Evolutionary conservation across 2,113 vertebrate species (phyloP).

Genomic region (Dipodomys merriami): DNA sequence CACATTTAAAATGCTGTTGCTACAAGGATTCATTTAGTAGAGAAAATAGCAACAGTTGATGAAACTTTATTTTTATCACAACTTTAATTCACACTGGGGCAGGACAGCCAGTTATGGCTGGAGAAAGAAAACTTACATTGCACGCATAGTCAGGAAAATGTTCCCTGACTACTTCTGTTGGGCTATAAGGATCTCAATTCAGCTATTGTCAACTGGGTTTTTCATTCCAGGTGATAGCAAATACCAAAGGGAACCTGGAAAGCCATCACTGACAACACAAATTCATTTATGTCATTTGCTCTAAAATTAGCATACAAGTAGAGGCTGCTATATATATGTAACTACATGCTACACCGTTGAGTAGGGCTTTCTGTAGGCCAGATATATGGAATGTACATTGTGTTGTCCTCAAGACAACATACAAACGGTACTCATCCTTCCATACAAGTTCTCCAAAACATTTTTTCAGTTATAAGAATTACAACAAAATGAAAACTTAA

Average conservation of each 20-base stretch:
- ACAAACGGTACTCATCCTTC: too few species aligned
- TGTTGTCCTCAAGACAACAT: background rate
- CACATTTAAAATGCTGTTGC: slow-evolving; percentile 49
- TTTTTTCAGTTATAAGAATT: background rate
- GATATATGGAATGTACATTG: too few species aligned
- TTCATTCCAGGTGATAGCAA: slow-evolving; percentile 3
- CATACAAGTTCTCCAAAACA: background rate
- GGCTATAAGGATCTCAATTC: background rate
- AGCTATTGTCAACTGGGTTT: background rate
- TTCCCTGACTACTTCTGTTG: background rate
- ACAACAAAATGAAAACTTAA: background rate
- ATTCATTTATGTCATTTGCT: background rate
- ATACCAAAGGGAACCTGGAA: slow-evolving; percentile 1
- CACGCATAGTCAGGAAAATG: background rate
- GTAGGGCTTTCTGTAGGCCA: background rate
- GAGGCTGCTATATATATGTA: too few species aligned
- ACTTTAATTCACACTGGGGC: slow-evolving; percentile 25
- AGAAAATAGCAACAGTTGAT: background rate
- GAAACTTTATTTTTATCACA: slow-evolving; percentile 27
- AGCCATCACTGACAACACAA: background rate
- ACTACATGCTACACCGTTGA: background rate
- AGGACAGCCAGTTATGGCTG: background rate
- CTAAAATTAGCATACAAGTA: background rate
- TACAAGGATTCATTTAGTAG: slow-evolving; percentile 7
- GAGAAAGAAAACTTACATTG: background rate